These are phyloP conservation scores for Tenualosa ilisha DNA, from an alignment of 2,797 vertebrate genomes.

Conservation along the genomic window DNA sequence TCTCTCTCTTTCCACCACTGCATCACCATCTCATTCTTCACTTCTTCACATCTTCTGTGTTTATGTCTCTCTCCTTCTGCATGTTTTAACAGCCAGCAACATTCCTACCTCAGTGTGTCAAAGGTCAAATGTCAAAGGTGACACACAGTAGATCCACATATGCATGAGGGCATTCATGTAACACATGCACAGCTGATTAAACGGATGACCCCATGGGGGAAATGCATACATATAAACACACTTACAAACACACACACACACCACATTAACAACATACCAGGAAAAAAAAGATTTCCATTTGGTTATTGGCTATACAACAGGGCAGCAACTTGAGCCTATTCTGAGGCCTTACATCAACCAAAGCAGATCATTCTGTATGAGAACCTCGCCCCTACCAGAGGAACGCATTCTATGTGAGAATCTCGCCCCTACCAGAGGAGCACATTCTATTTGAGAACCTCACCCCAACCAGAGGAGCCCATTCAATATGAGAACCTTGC, in stretches of 20 bases:
- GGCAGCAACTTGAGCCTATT: background rate
- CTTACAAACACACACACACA: background rate
- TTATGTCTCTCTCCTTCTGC: background rate
- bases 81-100: background rate
- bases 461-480: no score
- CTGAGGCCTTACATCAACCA: background rate
- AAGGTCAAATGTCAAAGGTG: background rate
- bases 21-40: background rate
- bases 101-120: background rate
- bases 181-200: slow-evolving; percentile 41
- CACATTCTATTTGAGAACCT: no score
- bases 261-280: background rate
- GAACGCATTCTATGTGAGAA: no score
- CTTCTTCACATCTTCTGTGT: background rate
- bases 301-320: background rate
- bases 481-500: no score
- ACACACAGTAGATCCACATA: background rate
- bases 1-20: no score
- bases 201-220: slow-evolving; percentile 21
- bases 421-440: no score
- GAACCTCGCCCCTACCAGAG: no score
- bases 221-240: background rate
- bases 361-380: background rate
- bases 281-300: background rate
- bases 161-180: slow-evolving; percentile 17